A percentile compares a stretch with the other conserved stretches of the same genome.
These are phyloP conservation scores for Cinclus mexicanus DNA, from an alignment of 2,113 vertebrate species.

Conservation along the genomic window DNA sequence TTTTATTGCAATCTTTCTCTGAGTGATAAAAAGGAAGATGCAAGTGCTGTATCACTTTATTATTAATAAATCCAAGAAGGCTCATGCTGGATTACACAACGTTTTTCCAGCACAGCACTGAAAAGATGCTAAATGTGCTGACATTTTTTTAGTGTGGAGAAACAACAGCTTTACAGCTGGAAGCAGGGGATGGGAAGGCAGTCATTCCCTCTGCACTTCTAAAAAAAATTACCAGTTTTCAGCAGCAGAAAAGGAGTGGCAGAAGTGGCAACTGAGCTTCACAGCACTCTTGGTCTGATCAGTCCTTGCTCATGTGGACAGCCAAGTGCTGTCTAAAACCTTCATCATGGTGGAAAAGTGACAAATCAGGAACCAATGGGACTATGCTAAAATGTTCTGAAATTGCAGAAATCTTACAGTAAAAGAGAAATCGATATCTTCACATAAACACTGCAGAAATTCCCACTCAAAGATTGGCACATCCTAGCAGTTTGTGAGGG, in stretches of 20 bases:
- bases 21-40: background rate
- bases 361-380: rapidly evolving
- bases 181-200: background rate
- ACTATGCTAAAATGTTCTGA: background rate
- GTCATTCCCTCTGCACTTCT: background rate
- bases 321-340: background rate
- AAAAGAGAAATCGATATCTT: background rate
- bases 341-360: background rate
- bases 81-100: background rate
- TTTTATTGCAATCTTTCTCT: background rate
- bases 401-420: background rate
- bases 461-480: background rate
- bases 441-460: background rate
- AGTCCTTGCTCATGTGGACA: background rate
- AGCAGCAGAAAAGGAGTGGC: background rate
- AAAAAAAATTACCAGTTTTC: background rate
- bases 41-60: background rate
- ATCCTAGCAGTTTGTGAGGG: background rate
- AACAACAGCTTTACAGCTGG: background rate
- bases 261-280: background rate
- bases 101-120: background rate
- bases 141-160: background rate
- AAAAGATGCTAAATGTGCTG: background rate
- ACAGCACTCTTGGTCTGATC: background rate
- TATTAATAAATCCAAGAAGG: background rate